Evolutionary conservation across 2,113 vertebrate species (phyloP).

Genomic region (Petroica traversi): DNA sequence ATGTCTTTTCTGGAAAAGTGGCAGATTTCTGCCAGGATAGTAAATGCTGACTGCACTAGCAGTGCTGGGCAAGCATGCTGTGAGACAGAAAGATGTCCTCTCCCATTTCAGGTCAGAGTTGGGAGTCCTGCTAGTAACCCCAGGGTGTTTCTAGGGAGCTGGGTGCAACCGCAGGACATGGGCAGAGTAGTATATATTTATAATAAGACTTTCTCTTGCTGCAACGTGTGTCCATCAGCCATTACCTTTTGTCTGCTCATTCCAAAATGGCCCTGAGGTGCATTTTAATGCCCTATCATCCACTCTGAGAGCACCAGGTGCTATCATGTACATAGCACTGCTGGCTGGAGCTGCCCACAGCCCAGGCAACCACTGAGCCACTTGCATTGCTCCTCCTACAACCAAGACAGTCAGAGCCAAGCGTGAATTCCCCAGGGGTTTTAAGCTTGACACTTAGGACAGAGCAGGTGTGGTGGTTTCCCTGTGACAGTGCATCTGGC

Average conservation of each 20-base stretch:
- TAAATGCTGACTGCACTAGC: not conserved
- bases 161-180: not conserved
- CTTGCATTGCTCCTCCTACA: not conserved
- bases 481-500: not conserved
- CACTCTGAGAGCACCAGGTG: not conserved
- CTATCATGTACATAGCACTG: not conserved
- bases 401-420: not conserved
- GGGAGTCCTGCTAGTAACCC: not conserved
- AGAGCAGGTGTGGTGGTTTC: slow-evolving; percentile 1
- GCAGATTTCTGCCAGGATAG: not conserved
- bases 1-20: slow-evolving; percentile 12
- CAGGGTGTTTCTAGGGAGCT: not conserved
- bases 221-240: not conserved
- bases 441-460: not conserved
- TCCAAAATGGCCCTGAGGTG: not conserved
- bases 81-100: not conserved
- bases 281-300: not conserved
- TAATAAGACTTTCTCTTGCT: not conserved
- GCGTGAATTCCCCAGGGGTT: not conserved
- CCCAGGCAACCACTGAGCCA: accelerated
- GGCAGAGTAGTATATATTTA: not conserved
- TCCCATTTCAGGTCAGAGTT: not conserved
- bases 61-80: not conserved
- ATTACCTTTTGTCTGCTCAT: not conserved
- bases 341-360: not conserved